phyloP scores from a whole-genome alignment of 2,113 vertebrate species.

The Cricetomys ansorgei region DNA sequence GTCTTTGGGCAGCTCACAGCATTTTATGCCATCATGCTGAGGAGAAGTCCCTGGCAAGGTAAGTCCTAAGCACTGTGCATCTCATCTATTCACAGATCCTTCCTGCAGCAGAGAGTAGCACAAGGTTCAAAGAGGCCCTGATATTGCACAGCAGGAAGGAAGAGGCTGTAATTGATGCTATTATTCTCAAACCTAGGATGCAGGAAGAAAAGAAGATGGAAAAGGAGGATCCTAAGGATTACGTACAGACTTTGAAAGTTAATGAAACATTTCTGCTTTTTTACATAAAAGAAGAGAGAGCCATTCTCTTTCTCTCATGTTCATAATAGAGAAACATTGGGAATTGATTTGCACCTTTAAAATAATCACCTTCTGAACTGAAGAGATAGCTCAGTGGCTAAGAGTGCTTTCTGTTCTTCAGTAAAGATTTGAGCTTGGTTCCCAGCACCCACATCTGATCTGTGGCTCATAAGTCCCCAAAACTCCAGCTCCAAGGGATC shows the following conservation, averaged over 20 bases:
- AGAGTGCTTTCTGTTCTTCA: neutral
- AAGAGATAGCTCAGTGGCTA: too few relatives aligned
- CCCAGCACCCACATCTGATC: too few relatives aligned
- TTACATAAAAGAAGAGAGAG: neutral
- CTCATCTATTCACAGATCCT: rapidly evolving
- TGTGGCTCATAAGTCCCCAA: too few relatives aligned
- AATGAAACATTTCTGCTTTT: neutral
- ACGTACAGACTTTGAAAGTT: neutral
- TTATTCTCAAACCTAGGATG: neutral
- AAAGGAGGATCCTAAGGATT: neutral
- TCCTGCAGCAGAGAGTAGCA: neutral
- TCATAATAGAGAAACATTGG: neutral
- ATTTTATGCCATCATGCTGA: neutral
- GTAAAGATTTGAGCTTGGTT: neutral
- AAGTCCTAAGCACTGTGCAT: neutral
- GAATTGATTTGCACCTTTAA: neutral
- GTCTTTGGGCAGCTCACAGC: neutral
- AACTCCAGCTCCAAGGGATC: neutral
- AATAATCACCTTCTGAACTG: neutral
- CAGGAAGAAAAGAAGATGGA: neutral
- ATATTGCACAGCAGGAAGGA: neutral
- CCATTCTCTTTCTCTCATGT: neutral
- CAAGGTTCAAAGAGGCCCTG: neutral
- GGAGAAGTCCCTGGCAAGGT: too few relatives aligned
- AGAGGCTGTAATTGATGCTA: rapidly evolving